Base-by-base conservation (phyloP, 2,113 vertebrate species). In the Nothoprocta perdicaria region DNA sequence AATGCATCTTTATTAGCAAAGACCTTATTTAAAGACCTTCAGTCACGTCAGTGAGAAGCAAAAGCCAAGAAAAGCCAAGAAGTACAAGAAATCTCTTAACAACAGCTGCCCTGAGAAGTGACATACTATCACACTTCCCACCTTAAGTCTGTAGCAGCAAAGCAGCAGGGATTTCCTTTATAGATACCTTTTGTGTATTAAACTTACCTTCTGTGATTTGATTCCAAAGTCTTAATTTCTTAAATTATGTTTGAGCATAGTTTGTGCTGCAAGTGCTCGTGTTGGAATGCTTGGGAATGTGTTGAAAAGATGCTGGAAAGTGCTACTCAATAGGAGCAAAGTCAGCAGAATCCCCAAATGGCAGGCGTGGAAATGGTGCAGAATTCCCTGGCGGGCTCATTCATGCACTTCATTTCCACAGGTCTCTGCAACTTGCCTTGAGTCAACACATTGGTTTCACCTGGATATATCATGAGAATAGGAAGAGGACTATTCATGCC, bases 361-460 rank as follows among this genome's bases (percentile, higher is more conserved):
- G 43, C 46, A 89, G 77, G 23, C 23, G 38, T 50, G 17, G 52
- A 71, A 38, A 24, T 71, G n/a, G 10, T 52, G 50, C 46, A 14
- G 67, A 71, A 11, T 24, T 52, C 22, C 35, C 45, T 48, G 67
- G 46, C 46, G 23, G 48, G 14, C 62, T 83, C 14, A 6, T 0
- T 0, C 1, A 0, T 48, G 77, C 10, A 0, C 18, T 73, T 31
- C 16, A 57, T 24, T 11, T 60, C 35, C 43, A 11, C 29, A 74
- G 52, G 31, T 6, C 80, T 80, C 27, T 86, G 22, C 23, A 15
- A 79, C 27, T 72, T 86, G n/a, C 60, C 43, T 74, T 67, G 33
- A 9, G 3, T 89, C 89, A 40, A 5, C 3, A 0, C 10, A 55
- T 89, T 12, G 46, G 16, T 57, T 92, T 85, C 1, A 0, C n/a